Evolutionary conservation across 2,888 invertebrate species (phyloP).

Genomic region (Hirtodrosophila confusa): DNA sequence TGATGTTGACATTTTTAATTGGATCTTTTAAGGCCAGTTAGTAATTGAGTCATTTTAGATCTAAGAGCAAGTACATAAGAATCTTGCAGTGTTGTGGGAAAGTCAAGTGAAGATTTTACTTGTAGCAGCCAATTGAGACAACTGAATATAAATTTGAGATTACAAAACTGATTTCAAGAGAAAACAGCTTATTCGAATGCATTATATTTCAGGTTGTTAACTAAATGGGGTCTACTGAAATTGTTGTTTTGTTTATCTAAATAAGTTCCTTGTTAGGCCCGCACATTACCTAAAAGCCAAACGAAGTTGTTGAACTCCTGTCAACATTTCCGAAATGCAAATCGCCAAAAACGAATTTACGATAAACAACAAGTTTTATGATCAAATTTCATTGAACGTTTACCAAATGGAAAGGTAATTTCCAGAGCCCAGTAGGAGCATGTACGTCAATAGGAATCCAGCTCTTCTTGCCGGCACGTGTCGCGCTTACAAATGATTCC

Average conservation of each 20-base stretch:
- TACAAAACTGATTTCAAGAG: no score
- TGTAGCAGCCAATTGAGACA: no score
- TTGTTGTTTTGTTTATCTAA: not conserved
- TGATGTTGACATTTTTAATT: slow-evolving; percentile 50
- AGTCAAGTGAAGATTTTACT: no score
- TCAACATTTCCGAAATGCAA: slow-evolving; percentile 60
- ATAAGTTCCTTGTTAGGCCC: no score
- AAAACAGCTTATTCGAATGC: no score
- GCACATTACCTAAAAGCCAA: not conserved
- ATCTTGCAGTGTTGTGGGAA: not conserved
- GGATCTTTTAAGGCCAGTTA: slow-evolving; percentile 25
- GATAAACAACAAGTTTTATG: slow-evolving; percentile 69
- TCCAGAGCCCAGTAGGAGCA: slow-evolving; percentile 27
- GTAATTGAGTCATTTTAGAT: slow-evolving; percentile 19
- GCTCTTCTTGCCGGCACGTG: slow-evolving; percentile 50
- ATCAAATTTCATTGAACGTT: slow-evolving; percentile 71
- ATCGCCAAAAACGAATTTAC: slow-evolving; percentile 51
- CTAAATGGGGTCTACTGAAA: no score
- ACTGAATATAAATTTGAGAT: no score
- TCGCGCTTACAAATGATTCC: slow-evolving; percentile 59
- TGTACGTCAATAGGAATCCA: slow-evolving; percentile 21
- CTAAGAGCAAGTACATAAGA: slow-evolving; percentile 1
- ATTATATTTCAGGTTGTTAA: no score
- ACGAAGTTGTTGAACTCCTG: slow-evolving; percentile 58
- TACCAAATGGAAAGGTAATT: slow-evolving; percentile 58